Conservation (phyloP, 2,113 vertebrate genomes). For the Syrmaticus mikado region DNA sequence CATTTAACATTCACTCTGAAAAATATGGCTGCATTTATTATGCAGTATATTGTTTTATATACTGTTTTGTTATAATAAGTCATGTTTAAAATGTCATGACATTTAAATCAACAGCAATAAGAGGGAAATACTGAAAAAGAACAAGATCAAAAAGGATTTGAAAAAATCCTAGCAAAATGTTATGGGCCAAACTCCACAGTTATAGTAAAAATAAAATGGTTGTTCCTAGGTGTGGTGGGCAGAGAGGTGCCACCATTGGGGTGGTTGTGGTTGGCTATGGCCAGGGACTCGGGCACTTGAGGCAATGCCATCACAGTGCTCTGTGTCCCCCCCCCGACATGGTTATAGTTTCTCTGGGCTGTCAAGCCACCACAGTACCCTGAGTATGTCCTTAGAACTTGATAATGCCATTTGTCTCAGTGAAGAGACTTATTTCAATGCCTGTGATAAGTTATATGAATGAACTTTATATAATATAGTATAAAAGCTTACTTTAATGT, state of each 20-base stretch:
- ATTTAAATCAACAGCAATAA: conserved; percentile 74
- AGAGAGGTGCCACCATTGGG: neutral
- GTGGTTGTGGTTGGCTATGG: neutral
- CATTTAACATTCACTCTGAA: conserved; percentile 65
- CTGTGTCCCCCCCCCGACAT: too few species aligned
- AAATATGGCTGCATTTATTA: conserved; percentile 64
- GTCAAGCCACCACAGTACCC: neutral
- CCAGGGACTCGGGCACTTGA: neutral
- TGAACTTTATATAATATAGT: conserved; percentile 9
- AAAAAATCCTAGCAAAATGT: conserved; percentile 25
- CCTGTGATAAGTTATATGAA: neutral
- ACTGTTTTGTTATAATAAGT: conserved; percentile 74
- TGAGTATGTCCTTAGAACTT: neutral
- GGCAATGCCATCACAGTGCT: neutral
- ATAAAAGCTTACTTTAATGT: conserved; percentile 52
- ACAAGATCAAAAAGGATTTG: conserved; percentile 51
- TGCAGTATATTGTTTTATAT: conserved; percentile 64
- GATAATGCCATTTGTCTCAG: neutral
- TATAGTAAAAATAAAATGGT: neutral
- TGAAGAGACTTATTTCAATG: neutral
- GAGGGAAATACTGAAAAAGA: conserved; percentile 57
- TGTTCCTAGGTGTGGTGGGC: neutral
- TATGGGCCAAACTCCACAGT: neutral
- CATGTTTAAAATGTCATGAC: conserved; percentile 76
- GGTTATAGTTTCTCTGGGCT: neutral